These are phyloP conservation scores for Zoanthus sansibaricus DNA, from an alignment of 92 coral and sea anemone species.

Conservation along the genomic window DNA sequence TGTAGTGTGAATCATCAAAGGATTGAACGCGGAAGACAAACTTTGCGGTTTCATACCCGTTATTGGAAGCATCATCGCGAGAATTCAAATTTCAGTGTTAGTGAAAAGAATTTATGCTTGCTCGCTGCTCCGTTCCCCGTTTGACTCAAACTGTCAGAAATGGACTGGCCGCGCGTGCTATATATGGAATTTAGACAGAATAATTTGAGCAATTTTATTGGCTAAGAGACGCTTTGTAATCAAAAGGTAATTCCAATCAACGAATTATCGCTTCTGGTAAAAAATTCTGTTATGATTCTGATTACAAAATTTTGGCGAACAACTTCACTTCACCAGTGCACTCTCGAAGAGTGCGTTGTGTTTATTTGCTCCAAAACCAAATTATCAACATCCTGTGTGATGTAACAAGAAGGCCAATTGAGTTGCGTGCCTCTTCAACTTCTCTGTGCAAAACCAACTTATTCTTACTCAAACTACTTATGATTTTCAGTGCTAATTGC, in stretches of 20 bases:
- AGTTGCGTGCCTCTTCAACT: background rate
- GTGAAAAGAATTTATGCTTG: background rate
- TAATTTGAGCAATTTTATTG: constrained; percentile 37
- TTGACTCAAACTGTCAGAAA: background rate
- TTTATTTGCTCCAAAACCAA: background rate
- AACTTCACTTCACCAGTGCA: background rate
- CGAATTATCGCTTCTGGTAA: constrained; percentile 9
- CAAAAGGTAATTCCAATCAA: constrained; percentile 29
- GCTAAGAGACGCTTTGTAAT: constrained; percentile 38
- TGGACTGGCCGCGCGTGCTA: background rate
- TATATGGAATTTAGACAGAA: constrained; percentile 32
- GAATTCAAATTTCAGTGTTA: background rate
- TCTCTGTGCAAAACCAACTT: background rate
- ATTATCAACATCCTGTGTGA: background rate
- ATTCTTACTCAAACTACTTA: background rate
- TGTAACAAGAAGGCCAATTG: background rate
- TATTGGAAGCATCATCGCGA: background rate
- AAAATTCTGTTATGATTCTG: constrained; percentile 29
- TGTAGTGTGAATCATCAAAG: background rate
- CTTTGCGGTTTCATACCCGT: constrained; percentile 8
- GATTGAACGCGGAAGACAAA: constrained; percentile 3
- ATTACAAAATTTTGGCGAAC: constrained; percentile 9
- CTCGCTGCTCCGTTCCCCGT: background rate
- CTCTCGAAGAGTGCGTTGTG: background rate
- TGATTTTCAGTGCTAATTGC: constrained; percentile 37